Evolutionary conservation across 2,113 vertebrate species (phyloP), one percentile per base, ranked within the genome.

Genomic region (Echinops telfairi): DNA sequence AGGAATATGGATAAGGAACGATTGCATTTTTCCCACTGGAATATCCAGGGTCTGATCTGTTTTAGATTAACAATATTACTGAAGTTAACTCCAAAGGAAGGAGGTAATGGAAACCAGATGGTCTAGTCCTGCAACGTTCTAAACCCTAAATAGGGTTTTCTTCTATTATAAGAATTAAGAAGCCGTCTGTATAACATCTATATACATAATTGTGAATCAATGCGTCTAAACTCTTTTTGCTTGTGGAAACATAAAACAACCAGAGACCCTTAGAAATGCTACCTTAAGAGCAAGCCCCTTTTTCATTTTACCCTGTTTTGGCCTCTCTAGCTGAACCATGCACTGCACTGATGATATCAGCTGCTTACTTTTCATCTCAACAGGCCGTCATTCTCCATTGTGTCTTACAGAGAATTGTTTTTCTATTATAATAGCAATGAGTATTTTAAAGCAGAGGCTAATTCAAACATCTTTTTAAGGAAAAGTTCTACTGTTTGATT

Each of bases 21-120:
- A 33, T n/a, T 81, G 43, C 20, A 64, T 86, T 91, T 90, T 89
- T 53, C 47, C 89, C 23, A 66, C 38, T 95, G 66, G 17, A 47
- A 83, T n/a, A 5, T 87, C 87, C 89, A 92, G 25, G 7, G 25
- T 89, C 68, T 91, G 89, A 58, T 94, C 83, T 94, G 89, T 62
- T 96, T 95, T 91, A 43, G 60, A 92, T 96, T 95, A 96, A 70
- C 77, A 86, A 8, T 92, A 77, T 92, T 93, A 73, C 36, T 90
- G 20, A 80, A 90, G 43, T 95, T 86, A 92, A 92, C 70, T 83
- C 81, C 53, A 91, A 94, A 95, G 73, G 62, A 60, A 86, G 14
- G 70, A 90, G 68, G 38, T 82, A 57, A 96, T 97, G 25, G 25
- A 75, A 96, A 91, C 92, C 93, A 96, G 93, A 95, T 91, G 89